Evolutionary conservation across 1,140 invertebrate genomes (phyloP).

Genomic region (Bombus pyrosoma): DNA sequence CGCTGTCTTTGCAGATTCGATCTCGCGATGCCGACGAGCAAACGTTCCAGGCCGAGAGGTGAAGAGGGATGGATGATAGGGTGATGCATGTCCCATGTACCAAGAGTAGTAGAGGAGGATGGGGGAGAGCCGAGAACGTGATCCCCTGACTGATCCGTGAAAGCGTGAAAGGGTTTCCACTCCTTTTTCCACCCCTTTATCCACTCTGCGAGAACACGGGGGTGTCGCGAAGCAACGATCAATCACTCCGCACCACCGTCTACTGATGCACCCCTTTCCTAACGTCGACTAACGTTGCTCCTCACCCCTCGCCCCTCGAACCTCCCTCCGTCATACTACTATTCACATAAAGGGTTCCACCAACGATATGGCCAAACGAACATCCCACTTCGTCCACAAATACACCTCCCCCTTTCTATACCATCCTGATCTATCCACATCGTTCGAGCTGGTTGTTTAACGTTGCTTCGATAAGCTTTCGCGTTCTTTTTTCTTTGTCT

Average conservation of each 20-base stretch:
- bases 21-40: conserved; percentile 47
- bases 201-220: conserved; percentile 74
- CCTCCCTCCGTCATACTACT: conserved; percentile 15
- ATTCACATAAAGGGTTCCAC: conserved; percentile 63
- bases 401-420: background rate
- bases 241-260: conserved; percentile 74
- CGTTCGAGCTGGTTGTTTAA: conserved; percentile 36
- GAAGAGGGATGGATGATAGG: conserved; percentile 53
- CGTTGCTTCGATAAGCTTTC: conserved; percentile 14
- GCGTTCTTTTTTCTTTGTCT: background rate
- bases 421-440: conserved; percentile 47
- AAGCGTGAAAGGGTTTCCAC: conserved; percentile 77
- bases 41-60: conserved; percentile 34
- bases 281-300: conserved; percentile 42
- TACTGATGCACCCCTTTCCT: conserved; percentile 59
- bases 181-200: conserved; percentile 75
- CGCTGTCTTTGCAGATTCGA: conserved; percentile 63
- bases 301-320: background rate
- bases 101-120: conserved; percentile 48
- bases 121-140: conserved; percentile 68
- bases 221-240: conserved; percentile 78
- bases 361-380: conserved; percentile 56
- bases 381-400: conserved; percentile 33
- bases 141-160: conserved; percentile 77
- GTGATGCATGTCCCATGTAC: conserved; percentile 76